Evolutionary conservation across 2,888 invertebrate species (phyloP), one percentile per base, ranked within the genome.

Genomic region (Caenorhabditis auriculariae): DNA sequence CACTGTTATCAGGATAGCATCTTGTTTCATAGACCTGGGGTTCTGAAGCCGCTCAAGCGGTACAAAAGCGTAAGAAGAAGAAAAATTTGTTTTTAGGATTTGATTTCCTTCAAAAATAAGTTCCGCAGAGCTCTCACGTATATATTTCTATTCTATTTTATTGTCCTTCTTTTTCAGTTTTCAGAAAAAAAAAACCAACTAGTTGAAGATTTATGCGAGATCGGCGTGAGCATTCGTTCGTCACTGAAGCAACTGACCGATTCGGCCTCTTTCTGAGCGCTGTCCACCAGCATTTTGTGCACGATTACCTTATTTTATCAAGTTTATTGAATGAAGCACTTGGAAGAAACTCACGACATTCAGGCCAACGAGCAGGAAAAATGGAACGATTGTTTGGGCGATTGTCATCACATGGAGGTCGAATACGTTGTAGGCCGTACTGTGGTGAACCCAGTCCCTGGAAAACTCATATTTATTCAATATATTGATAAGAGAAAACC

Each of bases 341-440:
- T 12, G 27, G 15, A 42, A 12, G 3, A 24, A 12, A 29, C 67
- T 66, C 42, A 71, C 66, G 45, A 76, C 62, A 47, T 74, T 74
- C n/a, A 74, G 50, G 6, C 60, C 62, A 28, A 80, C 56, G 6
- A 80, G 66, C 4, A 80, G 55, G 32, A 77, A 28, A 53, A 80
- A 80, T 26, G 80, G 80, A 38, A 80, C 54, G 43, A 80, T 45
- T 6, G 77, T 78, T 50, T 80, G 80, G 12, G 75, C 72, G 47
- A 78, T 66, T 1, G 72, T 69, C 61, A 78, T 64, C 15, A 77
- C 52, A 52, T 78, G 72, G 44, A 76, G 79, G 54, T 78, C 78
- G 59, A 76, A 78, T 27, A 78, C 45, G 52, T 74, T 58, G 44
- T 70, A 80, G 17, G 38, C 23, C 1, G 51, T 26, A 45, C 64